A percentile compares a stretch with the other conserved stretches of the same genome.
These are phyloP conservation scores for Schlechtendalia chinensis DNA, from an alignment of 1,140 invertebrate genomes.

Conservation along the genomic window DNA sequence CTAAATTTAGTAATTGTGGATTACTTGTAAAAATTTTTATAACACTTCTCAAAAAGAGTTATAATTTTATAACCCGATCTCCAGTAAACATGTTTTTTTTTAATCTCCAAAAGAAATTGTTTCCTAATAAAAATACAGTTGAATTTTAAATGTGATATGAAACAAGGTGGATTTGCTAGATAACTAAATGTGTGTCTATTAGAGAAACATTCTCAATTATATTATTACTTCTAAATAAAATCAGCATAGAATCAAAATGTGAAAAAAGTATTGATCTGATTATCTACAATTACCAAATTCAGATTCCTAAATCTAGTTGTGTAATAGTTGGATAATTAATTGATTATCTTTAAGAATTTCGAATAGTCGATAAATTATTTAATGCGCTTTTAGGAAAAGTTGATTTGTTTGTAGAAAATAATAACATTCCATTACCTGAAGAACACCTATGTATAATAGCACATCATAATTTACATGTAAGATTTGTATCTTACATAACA, in stretches of 20 bases:
- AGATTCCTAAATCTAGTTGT: neutral
- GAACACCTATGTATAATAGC: neutral
- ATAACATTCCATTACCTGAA: constrained; percentile 21
- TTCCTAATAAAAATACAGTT: neutral
- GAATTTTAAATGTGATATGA: constrained; percentile 8
- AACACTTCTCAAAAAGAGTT: neutral
- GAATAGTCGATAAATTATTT: constrained; percentile 22
- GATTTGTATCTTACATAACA: constrained; percentile 3
- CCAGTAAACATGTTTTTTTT: neutral
- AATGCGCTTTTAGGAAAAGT: constrained; percentile 4
- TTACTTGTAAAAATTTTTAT: constrained; percentile 11
- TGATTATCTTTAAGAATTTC: constrained; percentile 11
- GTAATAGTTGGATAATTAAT: neutral
- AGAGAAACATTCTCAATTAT: constrained; percentile 21
- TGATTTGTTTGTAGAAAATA: constrained; percentile 8
- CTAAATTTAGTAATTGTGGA: constrained; percentile 6
- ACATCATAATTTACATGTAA: neutral
- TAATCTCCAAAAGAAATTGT: neutral
- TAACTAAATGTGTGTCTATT: neutral
- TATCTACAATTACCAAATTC: constrained; percentile 15
- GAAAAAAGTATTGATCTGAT: constrained; percentile 8
- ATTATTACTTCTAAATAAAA: constrained; percentile 14
- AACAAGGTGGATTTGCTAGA: constrained; percentile 14
- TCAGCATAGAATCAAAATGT: constrained; percentile 13
- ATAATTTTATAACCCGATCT: constrained; percentile 18